A percentile compares a stretch with the other conserved stretches of the same genome.
phyloP scores from a whole-genome alignment of 2,797 vertebrate genomes.

The Liparis tanakae region DNA sequence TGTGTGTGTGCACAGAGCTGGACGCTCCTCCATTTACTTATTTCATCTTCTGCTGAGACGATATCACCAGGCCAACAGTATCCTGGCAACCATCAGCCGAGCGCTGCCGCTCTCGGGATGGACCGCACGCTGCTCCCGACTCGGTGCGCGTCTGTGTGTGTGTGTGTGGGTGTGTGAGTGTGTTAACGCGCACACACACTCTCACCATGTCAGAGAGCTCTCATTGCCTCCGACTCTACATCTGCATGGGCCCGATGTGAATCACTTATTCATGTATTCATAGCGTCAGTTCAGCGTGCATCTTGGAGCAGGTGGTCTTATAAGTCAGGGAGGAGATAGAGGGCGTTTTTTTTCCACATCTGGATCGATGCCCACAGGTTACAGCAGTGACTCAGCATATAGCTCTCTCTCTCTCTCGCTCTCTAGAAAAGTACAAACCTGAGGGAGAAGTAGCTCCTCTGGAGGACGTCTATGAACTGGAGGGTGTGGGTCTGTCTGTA shows the following conservation, averaged over 20 bases:
- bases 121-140: conserved; percentile 73
- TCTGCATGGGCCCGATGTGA: conserved; percentile 34
- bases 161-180: conserved; percentile 16
- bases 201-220: conserved; percentile 40
- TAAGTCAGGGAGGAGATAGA: conserved; percentile 45
- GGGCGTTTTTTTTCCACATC: conserved; percentile 21
- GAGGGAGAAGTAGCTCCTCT: conserved; percentile 4
- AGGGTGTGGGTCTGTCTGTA: conserved; percentile 12
- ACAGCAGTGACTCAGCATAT: conserved; percentile 63
- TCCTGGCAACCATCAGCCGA: conserved; percentile 83
- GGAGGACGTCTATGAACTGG: conserved; percentile 12
- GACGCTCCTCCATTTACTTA: conserved; percentile 15
- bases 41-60: conserved; percentile 63
- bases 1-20: conserved; percentile 29
- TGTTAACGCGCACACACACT: not conserved
- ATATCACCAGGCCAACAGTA: conserved; percentile 80
- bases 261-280: conserved; percentile 67
- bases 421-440: not conserved
- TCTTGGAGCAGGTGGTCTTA: conserved; percentile 61
- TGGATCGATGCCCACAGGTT: conserved; percentile 34
- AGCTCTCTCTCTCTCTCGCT: conserved; percentile 14
- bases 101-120: conserved; percentile 76
- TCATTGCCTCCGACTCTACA: conserved; percentile 24
- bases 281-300: not conserved
- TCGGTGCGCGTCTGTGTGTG: conserved; percentile 39